These are phyloP conservation scores for Epistrophe eligans DNA, from an alignment of 2,888 invertebrate species.

Conservation along the genomic window DNA sequence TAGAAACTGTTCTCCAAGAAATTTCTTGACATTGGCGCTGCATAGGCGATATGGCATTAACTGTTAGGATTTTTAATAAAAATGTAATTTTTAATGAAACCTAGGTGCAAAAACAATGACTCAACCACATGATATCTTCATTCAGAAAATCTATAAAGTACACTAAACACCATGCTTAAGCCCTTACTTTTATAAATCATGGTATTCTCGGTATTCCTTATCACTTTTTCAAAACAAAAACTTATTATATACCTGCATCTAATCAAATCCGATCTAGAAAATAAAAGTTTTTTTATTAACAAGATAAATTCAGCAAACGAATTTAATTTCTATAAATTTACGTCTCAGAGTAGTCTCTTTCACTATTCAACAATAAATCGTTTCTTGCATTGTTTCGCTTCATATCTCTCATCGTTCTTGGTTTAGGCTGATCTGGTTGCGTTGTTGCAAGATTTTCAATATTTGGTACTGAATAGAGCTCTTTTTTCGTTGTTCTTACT, in stretches of 20 bases:
- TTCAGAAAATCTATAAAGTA: neutral
- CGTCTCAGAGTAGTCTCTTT: slow-evolving; percentile 33
- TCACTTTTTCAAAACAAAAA: slow-evolving; percentile 28
- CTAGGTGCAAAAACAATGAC: neutral
- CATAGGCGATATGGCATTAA: too few relatives aligned
- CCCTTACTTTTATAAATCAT: slow-evolving; percentile 11
- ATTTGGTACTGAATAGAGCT: slow-evolving; percentile 54
- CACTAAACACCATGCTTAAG: neutral
- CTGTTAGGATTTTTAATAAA: too few relatives aligned
- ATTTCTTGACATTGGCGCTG: too few relatives aligned
- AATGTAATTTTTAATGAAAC: too few relatives aligned
- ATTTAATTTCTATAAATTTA: slow-evolving; percentile 20
- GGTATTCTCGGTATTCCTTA: neutral
- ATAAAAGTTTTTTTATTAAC: slow-evolving; percentile 42
- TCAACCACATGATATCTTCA: neutral
- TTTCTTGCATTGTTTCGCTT: slow-evolving; percentile 69
- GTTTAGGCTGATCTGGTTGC: slow-evolving; percentile 65
- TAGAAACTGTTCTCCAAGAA: too few relatives aligned
- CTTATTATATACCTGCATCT: neutral
- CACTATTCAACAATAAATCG: slow-evolving; percentile 51
- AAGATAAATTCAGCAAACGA: slow-evolving; percentile 16
- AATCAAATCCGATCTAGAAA: slow-evolving; percentile 4
- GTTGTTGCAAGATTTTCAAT: slow-evolving; percentile 77
- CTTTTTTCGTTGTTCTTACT: slow-evolving; percentile 44
- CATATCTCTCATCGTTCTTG: slow-evolving; percentile 78